phyloP scores from a whole-genome alignment of 2,888 invertebrate species.

The Taenaris catops region DNA sequence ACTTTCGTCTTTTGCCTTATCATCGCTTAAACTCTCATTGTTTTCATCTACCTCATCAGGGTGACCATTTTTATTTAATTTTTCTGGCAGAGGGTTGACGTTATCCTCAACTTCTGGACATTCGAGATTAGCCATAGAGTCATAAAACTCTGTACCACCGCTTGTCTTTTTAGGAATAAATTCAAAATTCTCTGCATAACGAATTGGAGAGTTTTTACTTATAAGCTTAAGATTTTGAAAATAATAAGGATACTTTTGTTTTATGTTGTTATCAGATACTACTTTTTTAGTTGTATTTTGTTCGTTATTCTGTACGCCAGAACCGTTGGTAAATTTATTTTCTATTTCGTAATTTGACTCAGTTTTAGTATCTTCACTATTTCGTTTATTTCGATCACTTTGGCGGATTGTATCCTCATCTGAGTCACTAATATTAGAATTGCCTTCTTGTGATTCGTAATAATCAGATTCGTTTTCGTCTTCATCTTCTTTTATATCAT shows the following conservation, averaged over 20 bases:
- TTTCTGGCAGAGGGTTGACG: slow-evolving; percentile 77
- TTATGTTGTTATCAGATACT: not conserved
- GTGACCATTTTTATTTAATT: slow-evolving; percentile 51
- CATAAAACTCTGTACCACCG: slow-evolving; percentile 86
- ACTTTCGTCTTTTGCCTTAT: slow-evolving; percentile 30
- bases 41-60: slow-evolving; percentile 31
- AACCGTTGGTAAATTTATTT: slow-evolving; percentile 1
- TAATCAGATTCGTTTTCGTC: slow-evolving; percentile 47
- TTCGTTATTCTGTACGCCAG: not conserved
- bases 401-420: slow-evolving; percentile 24
- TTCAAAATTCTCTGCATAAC: slow-evolving; percentile 83
- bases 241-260: slow-evolving; percentile 85
- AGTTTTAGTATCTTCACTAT: slow-evolving; percentile 24
- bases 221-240: slow-evolving; percentile 49
- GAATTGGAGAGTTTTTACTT: slow-evolving; percentile 80
- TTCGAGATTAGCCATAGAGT: slow-evolving; percentile 73
- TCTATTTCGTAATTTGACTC: no score
- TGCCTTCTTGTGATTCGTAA: slow-evolving; percentile 47
- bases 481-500: slow-evolving; percentile 44
- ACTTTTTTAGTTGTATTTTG: no score
- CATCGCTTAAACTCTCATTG: slow-evolving; percentile 28
- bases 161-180: slow-evolving; percentile 82
- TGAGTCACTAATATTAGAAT: slow-evolving; percentile 36
- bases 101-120: slow-evolving; percentile 78
- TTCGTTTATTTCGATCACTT: slow-evolving; percentile 25